Conservation (phyloP, 2,888 invertebrate genomes). For the Ephialtes manifestator region DNA sequence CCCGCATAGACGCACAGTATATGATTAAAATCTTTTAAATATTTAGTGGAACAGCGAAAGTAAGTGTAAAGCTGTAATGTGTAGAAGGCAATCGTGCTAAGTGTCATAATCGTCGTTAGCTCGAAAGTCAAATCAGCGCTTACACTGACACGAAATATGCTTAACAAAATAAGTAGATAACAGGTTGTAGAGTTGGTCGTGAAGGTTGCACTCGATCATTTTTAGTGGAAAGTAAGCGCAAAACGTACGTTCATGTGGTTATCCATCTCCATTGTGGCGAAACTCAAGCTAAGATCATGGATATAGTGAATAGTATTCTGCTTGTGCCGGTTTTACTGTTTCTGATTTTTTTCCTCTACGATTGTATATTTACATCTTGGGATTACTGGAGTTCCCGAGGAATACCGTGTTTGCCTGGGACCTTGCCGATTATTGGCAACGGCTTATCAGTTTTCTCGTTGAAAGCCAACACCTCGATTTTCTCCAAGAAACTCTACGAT, state of each 20-base stretch:
- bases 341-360: not conserved
- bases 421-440: conserved; percentile 59
- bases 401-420: conserved; percentile 43
- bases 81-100: too few species aligned
- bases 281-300: conserved; percentile 2
- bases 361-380: conserved; percentile 4
- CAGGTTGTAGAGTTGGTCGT: too few species aligned
- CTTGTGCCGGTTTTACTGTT: not conserved
- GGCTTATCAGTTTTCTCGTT: conserved; percentile 30
- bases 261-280: not conserved
- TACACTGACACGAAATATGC: too few species aligned
- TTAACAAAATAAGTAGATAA: too few species aligned
- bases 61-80: too few species aligned
- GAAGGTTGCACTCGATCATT: not conserved
- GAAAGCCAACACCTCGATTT: conserved; percentile 23
- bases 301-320: conserved; percentile 12
- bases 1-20: too few species aligned
- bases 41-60: too few species aligned
- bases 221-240: not conserved
- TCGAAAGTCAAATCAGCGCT: too few species aligned
- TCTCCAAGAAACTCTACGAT: conserved; percentile 6
- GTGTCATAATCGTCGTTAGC: too few species aligned
- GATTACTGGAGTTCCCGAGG: conserved; percentile 58
- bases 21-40: too few species aligned
- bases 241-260: not conserved